These are phyloP conservation scores for Pangasius macronema DNA, from an alignment of 2,797 vertebrate species.

Conservation along the genomic window DNA sequence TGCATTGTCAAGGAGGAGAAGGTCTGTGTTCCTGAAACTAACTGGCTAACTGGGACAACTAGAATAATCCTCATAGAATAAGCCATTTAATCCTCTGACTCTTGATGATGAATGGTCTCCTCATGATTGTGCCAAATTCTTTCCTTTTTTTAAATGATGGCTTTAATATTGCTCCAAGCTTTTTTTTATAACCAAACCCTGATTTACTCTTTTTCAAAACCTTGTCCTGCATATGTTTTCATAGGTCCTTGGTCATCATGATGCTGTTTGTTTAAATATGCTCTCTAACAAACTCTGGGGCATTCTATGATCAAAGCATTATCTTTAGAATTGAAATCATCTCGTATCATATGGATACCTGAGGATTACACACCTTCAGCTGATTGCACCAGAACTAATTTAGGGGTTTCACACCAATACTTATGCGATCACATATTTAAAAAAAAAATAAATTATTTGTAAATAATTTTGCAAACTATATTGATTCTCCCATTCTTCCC, in stretches of 20 bases:
- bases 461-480: background rate
- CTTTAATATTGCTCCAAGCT: background rate
- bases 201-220: background rate
- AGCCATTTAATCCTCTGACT: background rate
- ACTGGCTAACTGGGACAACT: background rate
- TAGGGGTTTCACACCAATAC: background rate
- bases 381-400: background rate
- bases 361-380: background rate
- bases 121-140: background rate
- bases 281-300: no score
- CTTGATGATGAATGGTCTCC: background rate
- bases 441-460: background rate
- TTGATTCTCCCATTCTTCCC: no score
- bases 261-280: no score
- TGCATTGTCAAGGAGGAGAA: background rate
- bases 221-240: background rate
- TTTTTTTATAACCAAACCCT: background rate
- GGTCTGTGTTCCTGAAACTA: background rate
- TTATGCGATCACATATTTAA: background rate
- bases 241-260: background rate
- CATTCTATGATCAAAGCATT: background rate
- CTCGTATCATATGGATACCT: background rate
- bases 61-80: background rate
- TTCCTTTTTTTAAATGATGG: background rate
- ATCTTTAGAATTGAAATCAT: background rate